Base-by-base conservation (phyloP, 2,797 vertebrate species). In the Neoniphon sammara region DNA sequence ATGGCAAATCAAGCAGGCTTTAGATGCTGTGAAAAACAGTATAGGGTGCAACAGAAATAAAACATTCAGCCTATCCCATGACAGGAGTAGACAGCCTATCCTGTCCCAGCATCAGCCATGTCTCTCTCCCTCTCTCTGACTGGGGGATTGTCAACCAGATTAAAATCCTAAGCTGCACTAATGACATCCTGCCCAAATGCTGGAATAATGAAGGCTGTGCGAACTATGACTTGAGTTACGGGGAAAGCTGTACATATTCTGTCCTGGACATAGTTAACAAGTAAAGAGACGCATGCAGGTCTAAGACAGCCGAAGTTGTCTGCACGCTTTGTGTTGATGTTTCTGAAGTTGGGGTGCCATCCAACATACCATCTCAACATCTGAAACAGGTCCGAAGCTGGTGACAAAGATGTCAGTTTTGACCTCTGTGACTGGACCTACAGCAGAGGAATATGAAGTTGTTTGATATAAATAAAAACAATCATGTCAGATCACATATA, bases 331-430 rank as follows among this genome's bases (percentile, higher is more conserved):
- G 21, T 50, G 2, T 44, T 18, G 36, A 74, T 30, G 46, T 72
- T 63, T 53, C 50, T 71, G 74, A 36, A 14, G 34, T 75, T 67
- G 55, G 59, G 4, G n/a, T 53, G 39, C 70, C 20, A 75, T 85
- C n/a, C 30, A 31, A 93, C 94, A 7, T 92, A 95, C 95, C 95
- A 95, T 95, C 90, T 95, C 95, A n/a, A 95, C 95, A 81, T 95
- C 95, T 70, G 95, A 95, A 63, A 95, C 95, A 3, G 95, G 95
- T 85, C 95, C 95, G 81, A 95, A 95, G 89, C 95, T 95, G 91
- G 95, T 95, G 87, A 95, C 95, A 86, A 95, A 95, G 86, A 95
- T 95, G 89, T 95, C 95, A 2, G 95, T 95, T 93, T 95, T 95
- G 75, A 95, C 94, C 87, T 95, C 95, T 42, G 95, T 95, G 23